Conservation (phyloP, 2,113 vertebrate species). For the Hepsetus odoe region DNA sequence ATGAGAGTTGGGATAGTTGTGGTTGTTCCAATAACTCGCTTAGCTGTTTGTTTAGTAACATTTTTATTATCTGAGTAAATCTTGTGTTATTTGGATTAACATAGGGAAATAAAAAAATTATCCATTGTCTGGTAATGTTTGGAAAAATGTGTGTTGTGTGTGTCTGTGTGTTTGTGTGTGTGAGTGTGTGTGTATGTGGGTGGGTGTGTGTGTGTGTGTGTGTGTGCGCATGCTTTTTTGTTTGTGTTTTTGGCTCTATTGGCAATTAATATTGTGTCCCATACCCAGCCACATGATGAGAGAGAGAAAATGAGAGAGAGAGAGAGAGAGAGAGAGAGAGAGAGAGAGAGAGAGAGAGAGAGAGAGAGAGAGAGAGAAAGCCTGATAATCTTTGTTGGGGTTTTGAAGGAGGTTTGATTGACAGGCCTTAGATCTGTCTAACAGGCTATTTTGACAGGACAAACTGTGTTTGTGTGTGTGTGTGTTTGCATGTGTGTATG, state of each 20-base stretch:
- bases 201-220: background rate
- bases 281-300: too few species aligned
- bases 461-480: conserved; percentile 32
- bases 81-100: background rate
- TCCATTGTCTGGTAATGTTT: background rate
- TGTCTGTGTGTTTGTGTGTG: conserved; percentile 52
- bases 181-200: conserved; percentile 54
- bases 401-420: background rate
- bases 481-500: conserved; percentile 60
- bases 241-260: too few species aligned
- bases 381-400: too few species aligned
- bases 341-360: background rate
- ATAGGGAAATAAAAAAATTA: background rate
- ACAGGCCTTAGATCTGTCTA: conserved; percentile 26
- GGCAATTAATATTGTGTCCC: too few species aligned
- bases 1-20: background rate
- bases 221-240: background rate
- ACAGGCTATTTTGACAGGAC: background rate
- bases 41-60: background rate
- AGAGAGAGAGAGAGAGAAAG: background rate
- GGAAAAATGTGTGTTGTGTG: background rate
- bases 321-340: background rate
- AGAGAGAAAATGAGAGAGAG: background rate
- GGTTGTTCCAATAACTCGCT: background rate
- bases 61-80: background rate